Base-by-base conservation (phyloP, 1,140 invertebrate genomes). In the Cherax quadricarinatus region DNA sequence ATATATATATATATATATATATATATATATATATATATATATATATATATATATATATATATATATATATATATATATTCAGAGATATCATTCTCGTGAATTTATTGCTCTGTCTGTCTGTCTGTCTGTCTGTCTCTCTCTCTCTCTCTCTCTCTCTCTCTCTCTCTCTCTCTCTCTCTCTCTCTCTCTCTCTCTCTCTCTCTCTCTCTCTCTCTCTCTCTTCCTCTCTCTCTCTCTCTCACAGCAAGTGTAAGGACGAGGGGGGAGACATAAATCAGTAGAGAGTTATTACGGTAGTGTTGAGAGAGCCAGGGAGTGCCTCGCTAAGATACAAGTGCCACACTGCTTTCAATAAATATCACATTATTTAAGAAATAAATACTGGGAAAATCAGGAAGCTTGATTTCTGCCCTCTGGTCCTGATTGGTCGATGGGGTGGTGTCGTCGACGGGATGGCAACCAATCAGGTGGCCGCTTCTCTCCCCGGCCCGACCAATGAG, bases 311-410 rank as follows among this genome's bases (percentile, higher is more conserved):
- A 75, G 49, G 75, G 48, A 51, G 70, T 66, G 24, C 51, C 62
- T 73, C 70, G 85, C 85, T 24, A 86, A 86, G 85, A 86, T 86
- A 75, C 85, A 86, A 86, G 75, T 66, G 66, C 85, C 24, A 73
- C 70, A 24, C 84, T 70, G 10, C 53, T 66, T 89, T 84, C 80
- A 89, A 89, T 89, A 89, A 89, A 89, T 89, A 83, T 84, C 84
- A 83, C 53, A 89, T 41, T 41, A 41, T 89, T 70, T 89, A 78
- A 89, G 70, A 84, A 83, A 86, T 57, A 66, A 66, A 89, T 89
- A 30, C 75, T 49, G 75, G 21, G 66, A 81, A 89, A 89, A 89
- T 89, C 88, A 89, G 12, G 88, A 75, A 62, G 81, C 88, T 89
- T 89, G 88, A 89, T 89, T 84, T 83, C 88, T 70, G 81, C 66